These are phyloP conservation scores for Oxycera nigricornis DNA, from an alignment of 2,888 invertebrate species.

Conservation along the genomic window DNA sequence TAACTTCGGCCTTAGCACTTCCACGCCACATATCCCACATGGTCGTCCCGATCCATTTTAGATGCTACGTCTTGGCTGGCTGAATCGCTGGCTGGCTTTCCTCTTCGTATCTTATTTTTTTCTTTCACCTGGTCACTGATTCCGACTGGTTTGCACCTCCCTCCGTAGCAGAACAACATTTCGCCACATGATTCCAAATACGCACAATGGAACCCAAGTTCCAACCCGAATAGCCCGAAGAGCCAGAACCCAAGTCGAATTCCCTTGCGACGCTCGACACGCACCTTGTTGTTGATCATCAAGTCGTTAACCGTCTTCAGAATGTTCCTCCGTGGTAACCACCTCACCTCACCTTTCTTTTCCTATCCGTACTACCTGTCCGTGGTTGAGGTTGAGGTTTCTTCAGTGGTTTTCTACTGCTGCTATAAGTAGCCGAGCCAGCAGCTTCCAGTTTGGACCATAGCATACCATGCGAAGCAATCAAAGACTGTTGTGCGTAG, in stretches of 20 bases:
- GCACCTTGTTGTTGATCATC: neutral
- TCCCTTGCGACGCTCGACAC: neutral
- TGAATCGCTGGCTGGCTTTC: too few relatives aligned
- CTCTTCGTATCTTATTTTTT: too few relatives aligned
- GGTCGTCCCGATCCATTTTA: neutral
- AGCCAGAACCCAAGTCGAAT: neutral
- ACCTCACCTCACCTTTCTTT: neutral
- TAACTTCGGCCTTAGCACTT: neutral
- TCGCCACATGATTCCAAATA: too few relatives aligned
- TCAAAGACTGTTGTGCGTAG: too few relatives aligned
- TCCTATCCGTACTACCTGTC: too few relatives aligned
- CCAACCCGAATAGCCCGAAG: too few relatives aligned
- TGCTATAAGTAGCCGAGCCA: too few relatives aligned
- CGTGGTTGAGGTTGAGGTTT: neutral
- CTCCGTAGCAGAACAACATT: neutral
- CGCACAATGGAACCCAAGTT: too few relatives aligned
- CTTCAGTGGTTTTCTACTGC: neutral
- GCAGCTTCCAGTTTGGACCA: neutral
- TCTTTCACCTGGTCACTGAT: conserved; percentile 26
- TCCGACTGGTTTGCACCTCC: neutral
- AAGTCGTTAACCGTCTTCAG: neutral
- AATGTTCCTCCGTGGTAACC: neutral
- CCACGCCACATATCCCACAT: conserved; percentile 13
- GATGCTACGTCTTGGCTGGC: neutral
- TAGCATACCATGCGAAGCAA: neutral